Evolutionary conservation across 2,797 vertebrate species (phyloP).

Genomic region (Sebastes iracundus): DNA sequence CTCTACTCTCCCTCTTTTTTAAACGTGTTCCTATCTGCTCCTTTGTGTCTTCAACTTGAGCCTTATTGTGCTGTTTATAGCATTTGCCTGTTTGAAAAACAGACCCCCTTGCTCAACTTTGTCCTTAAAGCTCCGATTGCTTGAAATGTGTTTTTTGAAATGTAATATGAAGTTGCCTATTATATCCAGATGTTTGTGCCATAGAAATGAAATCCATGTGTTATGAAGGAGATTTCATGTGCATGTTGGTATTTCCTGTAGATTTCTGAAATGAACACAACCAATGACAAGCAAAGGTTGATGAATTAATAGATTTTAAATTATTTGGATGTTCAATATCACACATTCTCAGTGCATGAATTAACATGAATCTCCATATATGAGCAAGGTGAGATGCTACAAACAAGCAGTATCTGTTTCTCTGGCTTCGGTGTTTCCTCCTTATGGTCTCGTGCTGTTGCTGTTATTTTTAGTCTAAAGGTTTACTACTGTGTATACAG

Average conservation of each 20-base stretch:
- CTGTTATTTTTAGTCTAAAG: slow-evolving; percentile 17
- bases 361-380: slow-evolving; percentile 56
- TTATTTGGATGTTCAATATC: slow-evolving; percentile 43
- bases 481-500: background rate
- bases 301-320: slow-evolving; percentile 34
- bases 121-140: slow-evolving; percentile 5
- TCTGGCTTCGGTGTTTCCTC: slow-evolving; percentile 1
- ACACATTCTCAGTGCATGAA: slow-evolving; percentile 48
- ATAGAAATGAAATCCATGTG: slow-evolving; percentile 9
- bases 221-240: background rate
- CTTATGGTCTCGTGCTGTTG: background rate
- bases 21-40: slow-evolving; percentile 40
- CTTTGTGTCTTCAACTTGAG: slow-evolving; percentile 49
- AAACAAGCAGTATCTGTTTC: slow-evolving; percentile 49
- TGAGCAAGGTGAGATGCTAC: slow-evolving; percentile 60
- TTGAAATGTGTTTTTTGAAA: slow-evolving; percentile 34
- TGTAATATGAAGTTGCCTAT: background rate
- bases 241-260: slow-evolving; percentile 38
- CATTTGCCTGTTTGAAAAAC: slow-evolving; percentile 50
- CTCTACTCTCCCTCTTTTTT: slow-evolving; percentile 40
- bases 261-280: slow-evolving; percentile 7
- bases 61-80: slow-evolving; percentile 48
- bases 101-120: slow-evolving; percentile 38
- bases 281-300: slow-evolving; percentile 1
- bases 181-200: background rate